phyloP scores from a whole-genome alignment of 2,888 invertebrate species.

The Mycogona germanica region DNA sequence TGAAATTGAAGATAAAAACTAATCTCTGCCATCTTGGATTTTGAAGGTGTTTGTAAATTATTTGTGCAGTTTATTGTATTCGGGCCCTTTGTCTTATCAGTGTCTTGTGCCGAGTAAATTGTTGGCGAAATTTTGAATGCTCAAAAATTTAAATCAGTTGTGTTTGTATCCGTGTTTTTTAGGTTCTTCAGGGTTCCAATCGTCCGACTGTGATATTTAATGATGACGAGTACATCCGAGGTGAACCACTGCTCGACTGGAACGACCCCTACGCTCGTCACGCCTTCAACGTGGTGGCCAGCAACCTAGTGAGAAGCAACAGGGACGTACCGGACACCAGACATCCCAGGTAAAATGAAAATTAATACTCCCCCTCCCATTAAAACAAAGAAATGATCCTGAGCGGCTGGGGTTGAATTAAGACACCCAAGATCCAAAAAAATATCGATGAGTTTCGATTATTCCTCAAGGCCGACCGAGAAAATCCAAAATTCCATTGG shows the following conservation, averaged over 20 bases:
- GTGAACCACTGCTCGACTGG: slow-evolving; percentile 1
- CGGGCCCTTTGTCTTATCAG: no score
- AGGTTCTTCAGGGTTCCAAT: background rate
- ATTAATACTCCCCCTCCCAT: background rate
- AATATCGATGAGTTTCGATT: background rate
- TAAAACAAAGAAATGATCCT: background rate
- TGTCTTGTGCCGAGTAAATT: no score
- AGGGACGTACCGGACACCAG: slow-evolving; percentile 20
- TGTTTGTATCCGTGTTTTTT: no score
- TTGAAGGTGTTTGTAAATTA: no score
- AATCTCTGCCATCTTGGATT: no score
- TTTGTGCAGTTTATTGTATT: no score
- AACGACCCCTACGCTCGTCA: slow-evolving; percentile 15
- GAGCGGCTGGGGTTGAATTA: background rate
- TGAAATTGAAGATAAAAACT: no score
- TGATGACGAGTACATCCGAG: slow-evolving; percentile 8
- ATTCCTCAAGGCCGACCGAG: no score
- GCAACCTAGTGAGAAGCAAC: slow-evolving; percentile 15
- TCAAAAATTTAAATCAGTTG: no score
- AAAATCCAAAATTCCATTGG: no score
- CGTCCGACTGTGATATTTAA: slow-evolving; percentile 2
- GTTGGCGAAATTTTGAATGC: no score
- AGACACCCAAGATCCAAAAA: background rate
- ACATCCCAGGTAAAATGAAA: slow-evolving; percentile 18
- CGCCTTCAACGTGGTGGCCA: slow-evolving; percentile 21